Evolutionary conservation across 2,797 vertebrate genomes (phyloP).

Genomic region (Oryzias sinensis): DNA sequence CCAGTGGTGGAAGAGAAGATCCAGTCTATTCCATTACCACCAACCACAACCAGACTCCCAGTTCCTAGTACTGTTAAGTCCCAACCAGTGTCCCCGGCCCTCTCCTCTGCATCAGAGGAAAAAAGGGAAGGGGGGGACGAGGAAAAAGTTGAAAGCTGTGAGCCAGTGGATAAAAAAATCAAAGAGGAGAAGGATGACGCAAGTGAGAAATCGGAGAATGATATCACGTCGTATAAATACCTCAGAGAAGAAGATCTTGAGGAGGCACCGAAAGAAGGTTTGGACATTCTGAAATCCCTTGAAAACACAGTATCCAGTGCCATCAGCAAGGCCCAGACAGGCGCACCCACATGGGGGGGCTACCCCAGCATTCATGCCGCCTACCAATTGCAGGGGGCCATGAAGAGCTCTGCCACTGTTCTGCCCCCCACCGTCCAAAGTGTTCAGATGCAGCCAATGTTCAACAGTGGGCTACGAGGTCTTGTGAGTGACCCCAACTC

Average conservation of each 20-base stretch:
- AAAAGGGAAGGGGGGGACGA: conserved; percentile 82
- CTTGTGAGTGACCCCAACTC: conserved; percentile 69
- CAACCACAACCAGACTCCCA: conserved; percentile 90
- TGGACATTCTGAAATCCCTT: conserved; percentile 97
- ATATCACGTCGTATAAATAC: conserved; percentile 89
- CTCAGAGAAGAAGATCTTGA: conserved; percentile 97
- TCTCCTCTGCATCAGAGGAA: conserved; percentile 83
- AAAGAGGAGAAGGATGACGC: conserved; percentile 93
- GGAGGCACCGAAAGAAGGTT: conserved; percentile 90
- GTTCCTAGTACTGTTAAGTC: conserved; percentile 85
- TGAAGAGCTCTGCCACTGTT: conserved; percentile 80
- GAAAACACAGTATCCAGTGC: conserved; percentile 98
- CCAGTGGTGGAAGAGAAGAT: conserved; percentile 95
- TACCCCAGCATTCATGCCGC: conserved; percentile 99
- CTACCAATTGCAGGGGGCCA: conserved; percentile 91
- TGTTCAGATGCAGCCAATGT: conserved; percentile 91
- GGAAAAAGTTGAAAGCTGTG: conserved; percentile 77
- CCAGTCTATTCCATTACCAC: conserved; percentile 96
- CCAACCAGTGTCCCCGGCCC: conserved; percentile 88
- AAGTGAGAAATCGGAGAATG: conserved; percentile 72
- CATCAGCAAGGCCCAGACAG: conserved; percentile 99
- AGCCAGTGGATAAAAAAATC: conserved; percentile 84
- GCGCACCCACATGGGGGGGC: conserved; percentile 96
- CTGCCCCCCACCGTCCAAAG: conserved; percentile 83
- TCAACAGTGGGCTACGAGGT: conserved; percentile 79